Percentiles rank a stretch among this genome's conserved stretches.
These are phyloP conservation scores for Pomatostomus ruficeps DNA, from an alignment of 2,113 vertebrate species.

Conservation along the genomic window DNA sequence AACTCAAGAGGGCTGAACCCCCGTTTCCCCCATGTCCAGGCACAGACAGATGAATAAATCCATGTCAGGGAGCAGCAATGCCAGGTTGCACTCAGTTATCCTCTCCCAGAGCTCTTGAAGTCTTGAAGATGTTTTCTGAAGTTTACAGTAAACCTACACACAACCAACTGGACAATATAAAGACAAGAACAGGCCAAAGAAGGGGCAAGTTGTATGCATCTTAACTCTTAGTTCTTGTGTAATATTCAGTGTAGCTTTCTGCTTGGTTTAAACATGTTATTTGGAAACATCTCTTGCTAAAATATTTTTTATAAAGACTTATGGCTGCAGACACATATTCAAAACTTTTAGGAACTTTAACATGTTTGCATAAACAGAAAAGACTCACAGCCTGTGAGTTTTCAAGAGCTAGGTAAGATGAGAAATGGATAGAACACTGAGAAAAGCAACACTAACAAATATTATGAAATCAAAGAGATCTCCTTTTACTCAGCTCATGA, in stretches of 20 bases:
- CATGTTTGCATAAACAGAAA: not conserved
- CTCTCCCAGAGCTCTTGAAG: not conserved
- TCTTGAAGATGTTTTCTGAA: not conserved
- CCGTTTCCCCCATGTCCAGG: rapidly evolving
- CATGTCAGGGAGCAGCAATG: rapidly evolving
- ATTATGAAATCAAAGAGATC: not conserved
- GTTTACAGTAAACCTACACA: not conserved
- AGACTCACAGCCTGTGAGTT: not conserved
- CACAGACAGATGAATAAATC: not conserved
- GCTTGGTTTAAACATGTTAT: not conserved
- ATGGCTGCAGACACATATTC: not conserved
- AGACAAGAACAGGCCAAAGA: not conserved
- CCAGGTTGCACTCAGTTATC: not conserved
- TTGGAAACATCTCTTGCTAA: not conserved
- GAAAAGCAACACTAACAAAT: not conserved
- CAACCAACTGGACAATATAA: not conserved
- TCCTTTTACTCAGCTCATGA: not conserved
- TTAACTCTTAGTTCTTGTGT: not conserved
- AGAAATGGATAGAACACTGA: not conserved
- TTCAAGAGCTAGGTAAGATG: not conserved
- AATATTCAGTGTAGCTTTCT: not conserved
- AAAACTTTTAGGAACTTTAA: not conserved
- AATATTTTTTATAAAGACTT: not conserved
- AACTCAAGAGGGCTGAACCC: not conserved
- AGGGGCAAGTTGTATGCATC: not conserved